Evolutionary conservation across 2,888 invertebrate genomes (phyloP), one percentile per base, ranked within the genome.

Genomic region (Cheilosia soror): DNA sequence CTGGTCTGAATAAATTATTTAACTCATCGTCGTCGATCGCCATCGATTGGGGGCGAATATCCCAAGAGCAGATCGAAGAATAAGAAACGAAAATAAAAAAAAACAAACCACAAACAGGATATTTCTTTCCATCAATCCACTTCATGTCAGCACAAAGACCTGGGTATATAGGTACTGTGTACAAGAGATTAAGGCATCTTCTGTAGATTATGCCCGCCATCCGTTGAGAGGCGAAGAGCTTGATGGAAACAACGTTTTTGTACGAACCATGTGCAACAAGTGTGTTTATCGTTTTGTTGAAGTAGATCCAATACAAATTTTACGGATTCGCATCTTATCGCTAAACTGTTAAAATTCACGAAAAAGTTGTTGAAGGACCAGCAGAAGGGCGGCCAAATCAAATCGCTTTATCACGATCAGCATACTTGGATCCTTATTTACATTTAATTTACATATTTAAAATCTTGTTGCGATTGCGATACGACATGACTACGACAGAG

Each of bases 401-500:
- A 86, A 86, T 86, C 86, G 77, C 77, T 86, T 86, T 86, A 86
- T 86, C 86, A 86, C 86, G 85, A 86, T 81, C 82, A 77, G 86
- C 68, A 86, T 86, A 86, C 77, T 82, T 55, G 86, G 81, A 86
- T 86, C 86, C 86, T 78, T 86, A 86, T 86, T 86, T 86, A 86
- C 86, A 86, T 86, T 86, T 86, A 86, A 86, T 86, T 86, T 86
- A 86, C 86, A 86, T 86, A 86, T 86, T 86, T 86, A 78, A 82
- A 73, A 81, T 86, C 86, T 86, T 78, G 81, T 81, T 81, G 77
- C 82, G 86, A 86, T 86, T 85, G 85, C 85, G 85, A 85, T 85
- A 85, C 85, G 85, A 85, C 85, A 85, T 76, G 71, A 68, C 80
- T 76, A 60, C 62, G 69, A 68, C 72, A 25, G 40, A 81, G 85